Evolutionary conservation across 2,888 invertebrate genomes (phyloP).

Genomic region (Drosophila neonasuta): DNA sequence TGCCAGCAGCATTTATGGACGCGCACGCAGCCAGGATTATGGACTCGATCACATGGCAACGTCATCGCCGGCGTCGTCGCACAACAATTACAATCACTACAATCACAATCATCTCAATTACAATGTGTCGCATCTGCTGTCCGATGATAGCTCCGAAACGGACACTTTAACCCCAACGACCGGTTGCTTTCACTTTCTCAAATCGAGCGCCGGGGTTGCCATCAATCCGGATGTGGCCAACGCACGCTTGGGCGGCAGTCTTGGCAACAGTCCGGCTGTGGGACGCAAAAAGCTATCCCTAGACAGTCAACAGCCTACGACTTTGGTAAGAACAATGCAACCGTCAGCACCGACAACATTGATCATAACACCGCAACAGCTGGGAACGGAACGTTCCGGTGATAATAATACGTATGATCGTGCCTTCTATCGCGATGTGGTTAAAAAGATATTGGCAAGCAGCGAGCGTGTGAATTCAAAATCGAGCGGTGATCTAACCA

Average conservation of each 20-base stretch:
- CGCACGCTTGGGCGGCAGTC: slow-evolving; percentile 62
- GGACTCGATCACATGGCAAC: slow-evolving; percentile 70
- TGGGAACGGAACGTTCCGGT: slow-evolving; percentile 44
- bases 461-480: slow-evolving; percentile 80
- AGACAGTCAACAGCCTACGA: slow-evolving; percentile 73
- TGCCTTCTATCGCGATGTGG: slow-evolving; percentile 80
- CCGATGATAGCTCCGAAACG: slow-evolving; percentile 69
- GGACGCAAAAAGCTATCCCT: slow-evolving; percentile 81
- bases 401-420: slow-evolving; percentile 82
- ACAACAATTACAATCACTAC: background rate
- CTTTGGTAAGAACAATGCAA: background rate
- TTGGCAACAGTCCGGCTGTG: slow-evolving; percentile 77
- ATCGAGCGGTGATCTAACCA: slow-evolving; percentile 81
- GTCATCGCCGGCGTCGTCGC: slow-evolving; percentile 2
- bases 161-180: slow-evolving; percentile 69
- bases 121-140: slow-evolving; percentile 29
- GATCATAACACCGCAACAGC: slow-evolving; percentile 16
- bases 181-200: slow-evolving; percentile 79
- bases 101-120: background rate
- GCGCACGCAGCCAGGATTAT: slow-evolving; percentile 79
- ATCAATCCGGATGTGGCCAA: slow-evolving; percentile 6
- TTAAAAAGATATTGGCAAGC: slow-evolving; percentile 77
- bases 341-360: slow-evolving; percentile 4
- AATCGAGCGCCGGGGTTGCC: slow-evolving; percentile 31
- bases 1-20: slow-evolving; percentile 46